phyloP scores from a whole-genome alignment of 2,888 invertebrate species.

The Dolomedes plantarius region DNA sequence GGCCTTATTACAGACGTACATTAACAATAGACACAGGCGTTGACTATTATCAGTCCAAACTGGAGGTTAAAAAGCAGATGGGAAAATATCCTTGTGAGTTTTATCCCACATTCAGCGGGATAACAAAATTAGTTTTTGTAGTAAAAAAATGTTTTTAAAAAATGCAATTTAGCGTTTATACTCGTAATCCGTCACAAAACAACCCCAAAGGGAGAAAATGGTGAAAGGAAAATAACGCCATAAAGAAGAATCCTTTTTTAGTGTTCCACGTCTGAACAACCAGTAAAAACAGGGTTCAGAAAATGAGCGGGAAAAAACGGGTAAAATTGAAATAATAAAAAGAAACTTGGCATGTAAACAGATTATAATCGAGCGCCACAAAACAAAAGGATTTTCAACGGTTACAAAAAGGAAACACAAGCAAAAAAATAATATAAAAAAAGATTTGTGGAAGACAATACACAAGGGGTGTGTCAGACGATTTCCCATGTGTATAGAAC shows the following conservation, averaged over 20 bases:
- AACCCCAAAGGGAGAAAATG: not conserved
- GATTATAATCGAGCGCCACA: constrained; percentile 41
- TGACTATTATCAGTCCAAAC: no score
- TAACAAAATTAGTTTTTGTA: no score
- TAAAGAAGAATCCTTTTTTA: constrained; percentile 1
- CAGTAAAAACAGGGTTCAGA: not conserved
- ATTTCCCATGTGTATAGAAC: not conserved
- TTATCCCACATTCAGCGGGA: no score
- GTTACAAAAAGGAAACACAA: not conserved
- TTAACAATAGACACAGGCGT: no score
- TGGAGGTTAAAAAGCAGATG: no score
- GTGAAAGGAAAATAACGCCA: not conserved
- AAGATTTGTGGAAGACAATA: not conserved
- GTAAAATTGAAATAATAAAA: constrained; percentile 6
- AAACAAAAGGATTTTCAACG: constrained; percentile 24
- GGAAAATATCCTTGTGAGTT: no score
- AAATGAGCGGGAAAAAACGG: not conserved
- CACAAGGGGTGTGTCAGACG: not conserved
- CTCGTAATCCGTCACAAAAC: no score
- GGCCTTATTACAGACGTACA: no score
- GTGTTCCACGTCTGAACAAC: not conserved
- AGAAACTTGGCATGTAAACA: constrained; percentile 37
- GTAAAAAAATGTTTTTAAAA: no score
- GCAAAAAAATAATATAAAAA: not conserved
- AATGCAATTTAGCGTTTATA: no score